Evolutionary conservation across 2,888 invertebrate genomes (phyloP).

Genomic region (Pteria penguin): DNA sequence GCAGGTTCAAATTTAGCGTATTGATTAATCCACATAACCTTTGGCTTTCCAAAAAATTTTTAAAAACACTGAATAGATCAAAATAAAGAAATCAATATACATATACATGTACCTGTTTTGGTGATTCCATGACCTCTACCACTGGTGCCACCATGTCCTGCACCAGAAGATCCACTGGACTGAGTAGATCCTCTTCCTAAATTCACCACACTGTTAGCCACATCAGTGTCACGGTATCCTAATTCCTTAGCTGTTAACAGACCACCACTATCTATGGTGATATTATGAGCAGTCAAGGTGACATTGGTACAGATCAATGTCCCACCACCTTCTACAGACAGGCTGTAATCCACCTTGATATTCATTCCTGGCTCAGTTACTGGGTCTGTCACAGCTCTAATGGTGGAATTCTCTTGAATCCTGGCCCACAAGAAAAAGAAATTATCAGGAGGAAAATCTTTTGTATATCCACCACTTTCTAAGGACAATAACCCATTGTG

Average conservation of each 20-base stretch:
- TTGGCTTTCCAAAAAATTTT: too few relatives aligned
- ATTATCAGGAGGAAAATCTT: conserved; percentile 39
- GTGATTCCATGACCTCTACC: conserved; percentile 59
- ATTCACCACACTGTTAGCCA: conserved; percentile 43
- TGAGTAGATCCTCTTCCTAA: conserved; percentile 56
- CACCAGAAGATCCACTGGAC: conserved; percentile 65
- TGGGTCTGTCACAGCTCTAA: conserved; percentile 60
- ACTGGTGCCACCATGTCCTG: conserved; percentile 68
- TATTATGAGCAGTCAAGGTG: conserved; percentile 53
- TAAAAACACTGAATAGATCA: too few relatives aligned
- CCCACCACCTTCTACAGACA: conserved; percentile 68
- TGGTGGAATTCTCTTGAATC: conserved; percentile 66
- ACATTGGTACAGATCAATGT: conserved; percentile 60
- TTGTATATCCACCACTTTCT: conserved; percentile 58
- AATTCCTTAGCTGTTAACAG: conserved; percentile 57
- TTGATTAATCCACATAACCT: too few relatives aligned
- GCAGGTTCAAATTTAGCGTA: too few relatives aligned
- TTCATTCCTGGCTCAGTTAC: conserved; percentile 53
- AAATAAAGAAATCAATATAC: too few relatives aligned
- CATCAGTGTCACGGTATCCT: conserved; percentile 59
- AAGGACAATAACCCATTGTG: conserved; percentile 62
- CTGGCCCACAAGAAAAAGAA: conserved; percentile 56
- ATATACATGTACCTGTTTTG: conserved; percentile 34
- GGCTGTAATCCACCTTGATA: conserved; percentile 47
- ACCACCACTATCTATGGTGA: conserved; percentile 69